Evolutionary conservation across 2,888 invertebrate genomes (phyloP).

Genomic region (Eristalinus sepulchralis): DNA sequence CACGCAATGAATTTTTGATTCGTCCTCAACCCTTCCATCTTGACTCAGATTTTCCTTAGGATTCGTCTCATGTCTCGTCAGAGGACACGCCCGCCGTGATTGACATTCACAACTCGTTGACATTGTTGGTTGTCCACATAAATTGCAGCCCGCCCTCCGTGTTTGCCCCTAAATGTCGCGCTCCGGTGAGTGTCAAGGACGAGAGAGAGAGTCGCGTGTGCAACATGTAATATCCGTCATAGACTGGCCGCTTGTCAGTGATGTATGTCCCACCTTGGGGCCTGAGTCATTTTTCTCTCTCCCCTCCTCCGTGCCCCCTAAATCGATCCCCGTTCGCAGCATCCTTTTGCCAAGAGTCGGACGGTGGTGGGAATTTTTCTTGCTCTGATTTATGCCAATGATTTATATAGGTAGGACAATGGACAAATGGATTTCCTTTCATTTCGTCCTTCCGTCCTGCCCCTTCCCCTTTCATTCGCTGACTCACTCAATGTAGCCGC

Average conservation of each 20-base stretch:
- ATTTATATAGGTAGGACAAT: slow-evolving; percentile 69
- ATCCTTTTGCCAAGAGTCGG: background rate
- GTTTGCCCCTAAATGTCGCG: too few relatives aligned
- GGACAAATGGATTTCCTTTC: slow-evolving; percentile 64
- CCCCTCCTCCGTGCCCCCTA: background rate
- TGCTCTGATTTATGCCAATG: slow-evolving; percentile 65
- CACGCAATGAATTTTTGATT: background rate
- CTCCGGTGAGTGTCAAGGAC: background rate
- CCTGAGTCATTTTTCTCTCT: slow-evolving; percentile 16
- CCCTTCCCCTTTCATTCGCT: background rate
- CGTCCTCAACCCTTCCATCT: background rate
- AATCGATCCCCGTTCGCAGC: background rate
- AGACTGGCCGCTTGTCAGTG: background rate
- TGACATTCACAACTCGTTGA: background rate
- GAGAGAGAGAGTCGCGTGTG: background rate
- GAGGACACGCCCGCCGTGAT: background rate
- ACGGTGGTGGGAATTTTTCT: slow-evolving; percentile 30
- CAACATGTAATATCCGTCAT: slow-evolving; percentile 24
- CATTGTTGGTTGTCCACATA: background rate
- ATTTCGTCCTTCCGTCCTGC: slow-evolving; percentile 1
- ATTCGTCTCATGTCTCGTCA: background rate
- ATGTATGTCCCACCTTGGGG: background rate
- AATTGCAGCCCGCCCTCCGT: background rate
- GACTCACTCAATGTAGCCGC: slow-evolving; percentile 5
- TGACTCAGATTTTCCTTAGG: background rate